Evolutionary conservation across 64 coral and sea anemone genomes (phyloP).

Genomic region (Montipora capricornis): DNA sequence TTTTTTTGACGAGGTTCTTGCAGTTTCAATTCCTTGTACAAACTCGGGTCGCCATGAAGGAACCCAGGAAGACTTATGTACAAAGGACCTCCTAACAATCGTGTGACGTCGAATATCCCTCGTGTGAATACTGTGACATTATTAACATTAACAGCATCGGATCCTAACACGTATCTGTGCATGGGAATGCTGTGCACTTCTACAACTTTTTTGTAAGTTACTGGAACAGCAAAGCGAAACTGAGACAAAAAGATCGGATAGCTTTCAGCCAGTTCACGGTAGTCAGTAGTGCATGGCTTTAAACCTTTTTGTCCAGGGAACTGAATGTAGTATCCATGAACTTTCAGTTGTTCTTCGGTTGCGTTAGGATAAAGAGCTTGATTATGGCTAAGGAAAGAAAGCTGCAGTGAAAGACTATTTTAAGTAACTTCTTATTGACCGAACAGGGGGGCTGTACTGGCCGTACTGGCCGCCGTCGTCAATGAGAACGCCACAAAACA

Average conservation of each 20-base stretch:
- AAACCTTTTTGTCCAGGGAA: constrained; percentile 6
- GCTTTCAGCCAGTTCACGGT: not conserved
- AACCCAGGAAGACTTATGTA: constrained; percentile 16
- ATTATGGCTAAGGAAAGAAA: not conserved
- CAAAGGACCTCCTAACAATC: not conserved
- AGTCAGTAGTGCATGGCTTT: not conserved
- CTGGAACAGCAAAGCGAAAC: not conserved
- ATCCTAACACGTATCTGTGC: constrained; percentile 23
- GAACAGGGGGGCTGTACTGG: too few species aligned
- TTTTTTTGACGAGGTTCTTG: not conserved
- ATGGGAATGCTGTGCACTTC: not conserved
- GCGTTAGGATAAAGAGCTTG: constrained; percentile 6
- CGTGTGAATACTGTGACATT: constrained; percentile 32
- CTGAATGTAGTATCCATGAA: constrained; percentile 18
- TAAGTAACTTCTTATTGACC: too few species aligned
- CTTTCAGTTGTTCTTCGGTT: not conserved
- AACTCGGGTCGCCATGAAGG: not conserved
- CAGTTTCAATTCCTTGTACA: constrained; percentile 21
- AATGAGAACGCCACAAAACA: too few species aligned
- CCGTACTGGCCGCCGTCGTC: too few species aligned
- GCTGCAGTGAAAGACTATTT: too few species aligned
- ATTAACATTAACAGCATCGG: constrained; percentile 33
- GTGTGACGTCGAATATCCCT: constrained; percentile 41
- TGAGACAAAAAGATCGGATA: not conserved
- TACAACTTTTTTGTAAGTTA: not conserved